Base-by-base conservation (phyloP, 2,797 vertebrate species). In the Apogon talboti region DNA sequence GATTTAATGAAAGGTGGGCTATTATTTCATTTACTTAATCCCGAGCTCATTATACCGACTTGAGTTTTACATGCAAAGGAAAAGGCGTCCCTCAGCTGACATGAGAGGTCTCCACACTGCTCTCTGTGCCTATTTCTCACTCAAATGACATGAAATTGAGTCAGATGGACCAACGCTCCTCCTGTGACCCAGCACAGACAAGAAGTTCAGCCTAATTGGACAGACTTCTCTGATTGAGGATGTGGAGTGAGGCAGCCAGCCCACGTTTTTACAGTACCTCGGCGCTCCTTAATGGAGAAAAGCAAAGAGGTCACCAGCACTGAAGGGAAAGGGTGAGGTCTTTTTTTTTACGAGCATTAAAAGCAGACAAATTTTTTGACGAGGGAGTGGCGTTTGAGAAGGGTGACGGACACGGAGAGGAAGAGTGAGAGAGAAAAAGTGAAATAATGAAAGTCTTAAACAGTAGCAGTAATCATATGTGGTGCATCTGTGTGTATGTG, bases 181-280 rank as follows among this genome's bases (percentile, higher is more conserved):
- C 65, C 37, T 1, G 11, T 68, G 82, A 84, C 80, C 78, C 35
- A 13, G 69, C 70, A 54, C 70, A 73, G 74, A 82, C 56, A 69
- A 66, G 67, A 65, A 85, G 86, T 85, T 90, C 86, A 87, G 72
- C 80, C 78, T 91, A 89, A 91, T 89, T 90, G 86, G 84, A 81
- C 71, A 73, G 81, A 76, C 71, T 74, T 77, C 49, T 78, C 78
- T 55, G 82, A 82, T 67, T 84, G 61, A 79, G 70, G 67, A 74
- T 58, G 78, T 66, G 68, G 59, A 71, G 67, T 12, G n/a, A 6
- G 12, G 67, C 41, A 74, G 59, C 46, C n/a, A 24, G 50, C 64
- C 71, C 44, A 59, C 41, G 24, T 61, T 72, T 52, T 33, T 58
- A 67, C 46, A 41, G 57, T 52, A 52, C 62, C 59, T 49, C 15